These are phyloP conservation scores for Rhyzopertha dominica DNA, from an alignment of 1,140 invertebrate species.

Conservation along the genomic window DNA sequence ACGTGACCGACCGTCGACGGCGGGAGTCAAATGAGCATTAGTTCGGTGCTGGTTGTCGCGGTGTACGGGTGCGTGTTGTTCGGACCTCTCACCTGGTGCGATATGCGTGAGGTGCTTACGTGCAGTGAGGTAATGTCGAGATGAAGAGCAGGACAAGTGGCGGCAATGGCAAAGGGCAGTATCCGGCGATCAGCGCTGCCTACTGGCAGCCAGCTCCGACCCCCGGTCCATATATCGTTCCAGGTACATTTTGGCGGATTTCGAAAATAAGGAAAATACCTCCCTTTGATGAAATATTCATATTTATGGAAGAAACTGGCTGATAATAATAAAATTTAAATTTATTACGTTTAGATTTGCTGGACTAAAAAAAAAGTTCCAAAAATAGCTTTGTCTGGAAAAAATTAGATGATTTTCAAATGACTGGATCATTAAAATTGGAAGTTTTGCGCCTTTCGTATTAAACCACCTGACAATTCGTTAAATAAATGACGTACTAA, in stretches of 20 bases:
- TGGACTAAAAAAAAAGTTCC: no score
- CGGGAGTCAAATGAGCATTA: conserved; percentile 38
- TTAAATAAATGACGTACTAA: no score
- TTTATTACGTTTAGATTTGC: no score
- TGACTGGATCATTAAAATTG: no score
- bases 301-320: no score
- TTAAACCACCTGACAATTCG: no score
- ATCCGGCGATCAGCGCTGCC: conserved; percentile 71
- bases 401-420: no score
- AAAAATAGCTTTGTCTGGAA: no score
- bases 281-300: no score
- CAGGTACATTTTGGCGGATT: conserved; percentile 56
- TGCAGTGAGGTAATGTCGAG: conserved; percentile 15
- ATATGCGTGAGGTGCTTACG: conserved; percentile 13
- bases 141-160: conserved; percentile 20
- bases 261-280: no score
- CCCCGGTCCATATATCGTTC: conserved; percentile 68
- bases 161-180: conserved; percentile 42
- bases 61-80: conserved; percentile 16
- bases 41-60: conserved; percentile 26
- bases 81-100: neutral
- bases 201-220: conserved; percentile 73
- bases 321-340: no score
- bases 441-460: no score
- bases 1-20: conserved; percentile 14